Conservation (phyloP, 2,797 vertebrate genomes). For the Pseudotriccus pelzelni region DNA sequence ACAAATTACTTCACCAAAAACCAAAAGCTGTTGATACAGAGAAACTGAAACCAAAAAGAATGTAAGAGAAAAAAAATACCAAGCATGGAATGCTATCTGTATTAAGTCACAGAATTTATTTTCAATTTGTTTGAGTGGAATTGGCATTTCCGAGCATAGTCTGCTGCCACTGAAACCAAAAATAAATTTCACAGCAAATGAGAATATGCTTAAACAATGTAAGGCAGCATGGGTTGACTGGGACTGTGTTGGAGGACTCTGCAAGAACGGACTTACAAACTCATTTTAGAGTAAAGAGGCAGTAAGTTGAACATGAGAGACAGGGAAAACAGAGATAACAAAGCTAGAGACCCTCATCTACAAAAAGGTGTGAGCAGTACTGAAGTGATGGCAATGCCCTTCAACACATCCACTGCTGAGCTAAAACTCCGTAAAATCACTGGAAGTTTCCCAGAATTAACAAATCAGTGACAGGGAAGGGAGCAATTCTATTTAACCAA, state of each 20-base stretch:
- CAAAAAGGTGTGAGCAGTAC: not conserved
- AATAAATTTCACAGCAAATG: not conserved
- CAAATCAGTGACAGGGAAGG: not conserved
- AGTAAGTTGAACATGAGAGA: not conserved
- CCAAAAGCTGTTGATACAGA: not conserved
- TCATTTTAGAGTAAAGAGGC: not conserved
- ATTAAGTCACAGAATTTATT: not conserved
- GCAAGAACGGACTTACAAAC: not conserved
- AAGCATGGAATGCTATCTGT: not conserved
- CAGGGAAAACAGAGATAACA: not conserved
- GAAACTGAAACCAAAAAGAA: not conserved
- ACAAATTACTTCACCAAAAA: not conserved
- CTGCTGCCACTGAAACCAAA: not conserved
- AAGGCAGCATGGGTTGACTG: not conserved
- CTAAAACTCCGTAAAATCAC: not conserved
- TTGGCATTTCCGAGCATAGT: not conserved
- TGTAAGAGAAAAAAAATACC: not conserved
- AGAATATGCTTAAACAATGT: not conserved
- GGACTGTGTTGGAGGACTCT: not conserved
- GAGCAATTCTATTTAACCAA: not conserved
- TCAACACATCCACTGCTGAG: not conserved
- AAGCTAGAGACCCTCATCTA: not conserved
- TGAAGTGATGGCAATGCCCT: not conserved
- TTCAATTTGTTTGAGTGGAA: not conserved
- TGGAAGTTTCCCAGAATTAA: not conserved